Percentiles rank a stretch among this genome's conserved stretches.
Evolutionary conservation across 2,113 vertebrate species (phyloP).

Genomic region (Tonatia bakeri): DNA sequence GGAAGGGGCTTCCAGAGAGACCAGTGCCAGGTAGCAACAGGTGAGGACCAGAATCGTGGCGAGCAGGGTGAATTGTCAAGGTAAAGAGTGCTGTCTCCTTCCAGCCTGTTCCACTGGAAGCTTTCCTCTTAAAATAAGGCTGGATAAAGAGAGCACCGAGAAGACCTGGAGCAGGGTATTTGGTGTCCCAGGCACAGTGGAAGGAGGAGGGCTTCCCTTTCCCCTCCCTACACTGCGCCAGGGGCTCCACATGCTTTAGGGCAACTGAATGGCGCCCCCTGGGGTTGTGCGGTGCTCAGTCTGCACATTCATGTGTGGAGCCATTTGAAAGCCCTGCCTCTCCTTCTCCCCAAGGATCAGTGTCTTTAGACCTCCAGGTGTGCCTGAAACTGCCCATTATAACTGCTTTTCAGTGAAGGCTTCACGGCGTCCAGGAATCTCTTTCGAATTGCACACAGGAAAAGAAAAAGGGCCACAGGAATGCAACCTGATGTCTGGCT

Average conservation of each 20-base stretch:
- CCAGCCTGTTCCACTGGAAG: not conserved
- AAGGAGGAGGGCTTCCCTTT: not conserved
- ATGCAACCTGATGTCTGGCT: constrained; percentile 16
- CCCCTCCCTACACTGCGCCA: too few species aligned
- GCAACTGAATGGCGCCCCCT: not conserved
- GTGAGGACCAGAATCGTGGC: not conserved
- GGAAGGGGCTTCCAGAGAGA: not conserved
- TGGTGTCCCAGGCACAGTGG: not conserved
- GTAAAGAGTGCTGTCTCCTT: not conserved
- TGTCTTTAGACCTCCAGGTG: not conserved
- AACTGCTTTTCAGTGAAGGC: not conserved
- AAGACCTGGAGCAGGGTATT: not conserved
- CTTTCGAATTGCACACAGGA: not conserved
- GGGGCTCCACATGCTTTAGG: not conserved
- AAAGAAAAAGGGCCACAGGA: constrained; percentile 15
- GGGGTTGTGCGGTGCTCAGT: not conserved
- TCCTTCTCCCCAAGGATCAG: not conserved
- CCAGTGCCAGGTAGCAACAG: not conserved
- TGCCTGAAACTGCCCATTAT: not conserved
- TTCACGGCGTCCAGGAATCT: not conserved
- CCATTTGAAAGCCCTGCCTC: not conserved
- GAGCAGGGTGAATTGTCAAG: not conserved
- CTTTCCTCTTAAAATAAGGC: not conserved
- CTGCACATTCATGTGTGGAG: not conserved
- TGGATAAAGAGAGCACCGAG: not conserved